Evolutionary conservation across 2,113 vertebrate species (phyloP).

Genomic region (Pygoscelis adeliae): DNA sequence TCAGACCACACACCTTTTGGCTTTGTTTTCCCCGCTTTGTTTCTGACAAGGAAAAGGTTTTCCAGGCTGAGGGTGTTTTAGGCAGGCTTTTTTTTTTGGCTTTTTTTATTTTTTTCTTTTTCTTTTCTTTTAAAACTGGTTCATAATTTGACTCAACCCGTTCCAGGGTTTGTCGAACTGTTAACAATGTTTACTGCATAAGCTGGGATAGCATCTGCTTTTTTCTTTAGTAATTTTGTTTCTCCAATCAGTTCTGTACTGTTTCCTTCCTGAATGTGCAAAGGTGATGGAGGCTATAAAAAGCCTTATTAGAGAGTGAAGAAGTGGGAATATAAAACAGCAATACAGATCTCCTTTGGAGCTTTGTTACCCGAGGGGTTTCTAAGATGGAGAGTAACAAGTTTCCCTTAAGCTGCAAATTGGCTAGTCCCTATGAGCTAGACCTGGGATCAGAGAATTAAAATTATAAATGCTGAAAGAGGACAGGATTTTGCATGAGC

Average conservation of each 20-base stretch:
- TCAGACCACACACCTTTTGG: not conserved
- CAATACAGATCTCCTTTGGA: not conserved
- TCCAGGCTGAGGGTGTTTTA: not conserved
- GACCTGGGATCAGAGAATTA: not conserved
- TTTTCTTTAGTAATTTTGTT: not conserved
- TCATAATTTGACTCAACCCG: not conserved
- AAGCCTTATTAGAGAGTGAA: not conserved
- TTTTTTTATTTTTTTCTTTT: not conserved
- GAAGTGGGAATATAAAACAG: not conserved
- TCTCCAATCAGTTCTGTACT: not conserved
- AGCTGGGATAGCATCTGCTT: not conserved
- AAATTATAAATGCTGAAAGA: not conserved
- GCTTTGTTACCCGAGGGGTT: not conserved
- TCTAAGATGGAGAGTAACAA: not conserved
- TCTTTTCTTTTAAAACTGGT: not conserved
- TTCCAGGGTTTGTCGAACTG: not conserved
- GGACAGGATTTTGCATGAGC: not conserved
- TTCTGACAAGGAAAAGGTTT: not conserved
- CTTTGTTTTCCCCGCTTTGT: not conserved
- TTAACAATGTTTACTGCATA: not conserved
- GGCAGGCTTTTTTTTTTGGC: fast-evolving
- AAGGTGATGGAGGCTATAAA: not conserved
- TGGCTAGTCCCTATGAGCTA: not conserved
- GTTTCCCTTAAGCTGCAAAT: not conserved
- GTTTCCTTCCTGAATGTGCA: not conserved